phyloP scores from a whole-genome alignment of 1,140 invertebrate species.

The Aphelinus atriplicis region DNA sequence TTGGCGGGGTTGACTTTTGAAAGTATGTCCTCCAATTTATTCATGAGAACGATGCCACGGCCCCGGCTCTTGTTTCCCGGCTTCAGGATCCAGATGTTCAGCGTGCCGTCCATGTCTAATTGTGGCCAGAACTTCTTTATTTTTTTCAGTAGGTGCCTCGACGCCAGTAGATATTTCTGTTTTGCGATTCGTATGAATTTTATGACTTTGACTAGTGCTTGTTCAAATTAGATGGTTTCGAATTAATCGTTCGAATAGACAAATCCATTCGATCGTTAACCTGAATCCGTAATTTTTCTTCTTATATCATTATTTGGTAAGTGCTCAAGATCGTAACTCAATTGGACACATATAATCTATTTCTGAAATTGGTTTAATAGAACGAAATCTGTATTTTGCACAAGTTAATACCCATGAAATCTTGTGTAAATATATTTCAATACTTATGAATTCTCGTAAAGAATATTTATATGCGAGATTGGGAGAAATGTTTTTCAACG shows the following conservation, averaged over 20 bases:
- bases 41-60: slow-evolving; percentile 87
- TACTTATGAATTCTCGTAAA: neutral
- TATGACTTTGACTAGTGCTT: too few species aligned
- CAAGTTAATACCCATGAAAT: too few species aligned
- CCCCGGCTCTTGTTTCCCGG: slow-evolving; percentile 93
- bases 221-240: slow-evolving; percentile 4
- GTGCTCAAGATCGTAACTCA: too few species aligned
- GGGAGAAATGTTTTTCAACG: neutral
- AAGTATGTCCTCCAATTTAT: slow-evolving; percentile 87
- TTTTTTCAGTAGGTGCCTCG: slow-evolving; percentile 66
- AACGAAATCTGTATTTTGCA: too few species aligned
- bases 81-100: slow-evolving; percentile 95
- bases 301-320: too few species aligned
- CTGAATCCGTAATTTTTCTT: too few species aligned
- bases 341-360: too few species aligned
- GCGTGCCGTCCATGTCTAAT: slow-evolving; percentile 81
- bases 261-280: too few species aligned
- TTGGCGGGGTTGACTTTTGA: slow-evolving; percentile 73
- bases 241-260: neutral
- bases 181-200: neutral
- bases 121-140: slow-evolving; percentile 80
- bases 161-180: slow-evolving; percentile 64
- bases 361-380: too few species aligned
- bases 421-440: neutral
- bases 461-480: neutral